phyloP scores from a whole-genome alignment of 2,888 invertebrate genomes.

The Leuctra nigra region DNA sequence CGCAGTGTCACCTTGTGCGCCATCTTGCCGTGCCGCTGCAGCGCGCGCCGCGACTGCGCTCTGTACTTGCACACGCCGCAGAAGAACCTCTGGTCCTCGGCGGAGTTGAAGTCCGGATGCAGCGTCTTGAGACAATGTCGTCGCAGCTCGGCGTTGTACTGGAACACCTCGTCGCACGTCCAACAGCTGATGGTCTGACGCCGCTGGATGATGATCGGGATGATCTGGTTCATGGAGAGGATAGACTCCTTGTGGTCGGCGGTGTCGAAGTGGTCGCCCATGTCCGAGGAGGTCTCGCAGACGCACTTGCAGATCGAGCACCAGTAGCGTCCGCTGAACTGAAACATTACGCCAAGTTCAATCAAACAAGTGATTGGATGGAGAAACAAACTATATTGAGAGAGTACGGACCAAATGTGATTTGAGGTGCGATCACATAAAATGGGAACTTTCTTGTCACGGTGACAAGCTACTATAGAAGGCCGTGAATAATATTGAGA shows the following conservation, averaged over 20 bases:
- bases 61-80: slow-evolving; percentile 55
- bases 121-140: slow-evolving; percentile 49
- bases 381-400: not conserved
- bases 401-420: no score
- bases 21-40: slow-evolving; percentile 57
- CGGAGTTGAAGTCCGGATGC: slow-evolving; percentile 40
- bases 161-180: slow-evolving; percentile 60
- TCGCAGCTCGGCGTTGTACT: slow-evolving; percentile 67
- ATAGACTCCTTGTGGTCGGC: slow-evolving; percentile 65
- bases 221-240: slow-evolving; percentile 68
- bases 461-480: no score
- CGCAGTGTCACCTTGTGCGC: slow-evolving; percentile 14
- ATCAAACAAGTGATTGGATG: not conserved
- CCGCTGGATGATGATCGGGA: slow-evolving; percentile 70
- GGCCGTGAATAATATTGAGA: no score
- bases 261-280: slow-evolving; percentile 61
- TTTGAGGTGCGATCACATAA: no score
- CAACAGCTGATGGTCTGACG: slow-evolving; percentile 56
- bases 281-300: slow-evolving; percentile 53
- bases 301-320: slow-evolving; percentile 70
- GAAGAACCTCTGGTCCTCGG: slow-evolving; percentile 37
- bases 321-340: slow-evolving; percentile 51
- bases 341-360: no score
- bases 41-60: slow-evolving; percentile 53
- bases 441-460: no score